Evolutionary conservation across 2,888 invertebrate species (phyloP), one percentile per base, ranked within the genome.

Genomic region (Bombylius major): DNA sequence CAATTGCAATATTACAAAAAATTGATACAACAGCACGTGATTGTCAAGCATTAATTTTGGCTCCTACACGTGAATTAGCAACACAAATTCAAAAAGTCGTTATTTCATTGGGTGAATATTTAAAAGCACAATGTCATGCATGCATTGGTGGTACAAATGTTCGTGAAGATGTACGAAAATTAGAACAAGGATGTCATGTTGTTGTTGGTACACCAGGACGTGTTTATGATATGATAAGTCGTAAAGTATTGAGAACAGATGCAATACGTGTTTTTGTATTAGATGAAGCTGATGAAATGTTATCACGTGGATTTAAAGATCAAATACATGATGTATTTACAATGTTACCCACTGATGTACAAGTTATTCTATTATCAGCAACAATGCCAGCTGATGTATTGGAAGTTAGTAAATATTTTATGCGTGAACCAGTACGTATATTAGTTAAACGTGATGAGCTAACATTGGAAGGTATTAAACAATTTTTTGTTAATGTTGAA

Each of bases 201-300:
- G 96, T 99, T 57, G 98, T 99, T 60, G 99, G 99, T 58, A 99
- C 98, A 53, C 99, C 99, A 23, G 99, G 99, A 53, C 85, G 98
- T 69, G 98, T 98, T 45, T 92, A 83, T 69, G 98, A 99, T 75
- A 97, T 98, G 97, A 95, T 98, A 66, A 88, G 84, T 63, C 86
- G 98, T 65, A 83, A 92, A 67, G 90, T 94, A 48, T 78, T 97
- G 62, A 83, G 92, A 65, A 89, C 96, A 60, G 83, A 82, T 67
- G 80, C 82, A 65, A 98, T 99, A 71, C 95, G 94, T 78, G 84
- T 98, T 76, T 99, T 99, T 76, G 98, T 99, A 50, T 81, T 99
- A 67, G 98, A 99, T 75, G 98, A 99, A 77, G 98, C 98, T 66
- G 99, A 99, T 77, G 99, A 99, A 78, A 99, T 99, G 99, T 86